Base-by-base conservation (phyloP, 2,113 vertebrate species). In the Tautogolabrus adspersus region DNA sequence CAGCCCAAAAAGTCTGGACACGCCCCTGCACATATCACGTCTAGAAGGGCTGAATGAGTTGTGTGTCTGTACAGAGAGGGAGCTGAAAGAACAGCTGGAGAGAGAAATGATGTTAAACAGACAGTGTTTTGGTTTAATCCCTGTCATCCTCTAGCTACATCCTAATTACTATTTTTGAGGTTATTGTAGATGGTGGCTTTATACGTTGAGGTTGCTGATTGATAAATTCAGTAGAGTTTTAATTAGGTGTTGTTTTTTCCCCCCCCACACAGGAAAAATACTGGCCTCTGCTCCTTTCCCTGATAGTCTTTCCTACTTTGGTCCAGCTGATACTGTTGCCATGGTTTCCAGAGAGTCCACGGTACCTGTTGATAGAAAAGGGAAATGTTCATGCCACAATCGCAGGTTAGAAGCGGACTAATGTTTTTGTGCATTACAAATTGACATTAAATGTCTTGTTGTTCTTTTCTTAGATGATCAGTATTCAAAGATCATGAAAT, bases 281-380 rank as follows among this genome's bases (percentile, higher is more conserved):
- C 82, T 98, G 97, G 97, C 97, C 97, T 38, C 76, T 97, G 66
- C 94, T 96, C 42, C 87, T 98, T 16, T 94, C 96, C 0, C 51
- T 96, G 60, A 90, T 96, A 21, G 89, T 95, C 3, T n/a, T 96
- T 47, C 96, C 97, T 0, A 93, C 96, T 34, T 80, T 87, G 26
- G 59, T 97, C 26, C 96, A 98, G 85, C 89, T 97, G 60, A 66
- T 96, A 72, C 87, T 97, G 81, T 92, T 98, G 79, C 96, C 93
- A 64, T 97, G 95, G 94, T 97, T 97, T 90, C 96, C 96, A 0
- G 96, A 98, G 91, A 97, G 96, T 82, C 97, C 97, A 0, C 94
- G 97, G 0, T 97, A 97, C 87, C 92, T 98, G 75, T 89, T 98
- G 73, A 97, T 97, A 64, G 96, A 98, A 83, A 96, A 92, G 75